A percentile compares a stretch with the other conserved stretches of the same genome.
Evolutionary conservation across 2,888 invertebrate species (phyloP).

Genomic region (Drosophila parthenogenetica): DNA sequence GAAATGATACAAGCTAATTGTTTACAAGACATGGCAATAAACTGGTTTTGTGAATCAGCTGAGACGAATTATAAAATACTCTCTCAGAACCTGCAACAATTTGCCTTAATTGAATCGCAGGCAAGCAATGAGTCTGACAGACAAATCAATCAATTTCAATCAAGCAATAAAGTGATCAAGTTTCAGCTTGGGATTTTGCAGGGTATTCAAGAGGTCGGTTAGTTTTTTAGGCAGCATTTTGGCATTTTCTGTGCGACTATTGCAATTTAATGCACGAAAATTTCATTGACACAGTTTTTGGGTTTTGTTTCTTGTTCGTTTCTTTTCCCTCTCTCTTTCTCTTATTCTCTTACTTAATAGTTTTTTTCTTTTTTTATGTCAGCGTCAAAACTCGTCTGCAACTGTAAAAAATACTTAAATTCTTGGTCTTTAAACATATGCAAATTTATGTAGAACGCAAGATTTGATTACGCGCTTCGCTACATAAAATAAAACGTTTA

Average conservation of each 20-base stretch:
- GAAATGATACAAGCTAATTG: slow-evolving; percentile 60
- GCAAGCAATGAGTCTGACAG: not conserved
- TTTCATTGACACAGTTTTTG: slow-evolving; percentile 73
- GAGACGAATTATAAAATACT: not conserved
- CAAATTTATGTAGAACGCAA: slow-evolving; percentile 59
- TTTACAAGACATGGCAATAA: slow-evolving; percentile 14
- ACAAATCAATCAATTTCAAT: slow-evolving; percentile 12
- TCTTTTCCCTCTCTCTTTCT: no score
- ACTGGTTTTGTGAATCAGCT: not conserved
- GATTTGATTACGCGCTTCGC: slow-evolving; percentile 25
- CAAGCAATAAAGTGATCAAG: not conserved
- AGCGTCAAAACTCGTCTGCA: slow-evolving; percentile 40
- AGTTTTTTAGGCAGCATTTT: not conserved
- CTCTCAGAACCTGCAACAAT: slow-evolving; percentile 1
- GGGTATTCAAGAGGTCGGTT: slow-evolving; percentile 29
- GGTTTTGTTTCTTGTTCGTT: slow-evolving; percentile 18
- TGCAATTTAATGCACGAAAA: slow-evolving; percentile 66
- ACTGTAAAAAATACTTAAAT: slow-evolving; percentile 48
- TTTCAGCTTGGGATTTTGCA: not conserved
- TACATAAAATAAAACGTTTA: slow-evolving; percentile 16
- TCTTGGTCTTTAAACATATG: slow-evolving; percentile 41
- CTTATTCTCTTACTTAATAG: slow-evolving; percentile 10
- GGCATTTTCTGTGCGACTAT: slow-evolving; percentile 47
- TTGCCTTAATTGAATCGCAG: slow-evolving; percentile 10
- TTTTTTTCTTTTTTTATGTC: slow-evolving; percentile 32